phyloP scores from a whole-genome alignment of 2,113 vertebrate genomes.

The Kryptolebias marmoratus region DNA sequence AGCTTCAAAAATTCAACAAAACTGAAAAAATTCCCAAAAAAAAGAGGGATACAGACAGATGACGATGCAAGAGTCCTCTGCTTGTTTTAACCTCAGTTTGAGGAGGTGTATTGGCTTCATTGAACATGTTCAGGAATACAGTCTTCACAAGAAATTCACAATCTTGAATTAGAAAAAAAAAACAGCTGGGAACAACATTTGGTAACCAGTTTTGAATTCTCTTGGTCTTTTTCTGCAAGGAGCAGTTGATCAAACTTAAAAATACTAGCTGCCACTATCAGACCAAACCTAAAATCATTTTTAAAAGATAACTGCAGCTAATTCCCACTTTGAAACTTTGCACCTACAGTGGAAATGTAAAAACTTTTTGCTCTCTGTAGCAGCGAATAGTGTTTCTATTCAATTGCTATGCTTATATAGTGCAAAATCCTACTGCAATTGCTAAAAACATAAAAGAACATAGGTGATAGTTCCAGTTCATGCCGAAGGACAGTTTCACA shows the following conservation, averaged over 20 bases:
- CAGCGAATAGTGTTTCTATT: conserved; percentile 68
- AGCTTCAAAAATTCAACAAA: conserved; percentile 41
- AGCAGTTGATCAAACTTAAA: conserved; percentile 16
- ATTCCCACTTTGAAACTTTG: conserved; percentile 15
- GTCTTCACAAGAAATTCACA: conserved; percentile 26
- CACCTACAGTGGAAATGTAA: background rate
- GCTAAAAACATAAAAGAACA: conserved; percentile 59
- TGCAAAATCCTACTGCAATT: conserved; percentile 71
- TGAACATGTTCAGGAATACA: conserved; percentile 22
- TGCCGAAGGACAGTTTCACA: conserved; percentile 68
- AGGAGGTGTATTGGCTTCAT: conserved; percentile 21
- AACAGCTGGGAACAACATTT: conserved; percentile 30
- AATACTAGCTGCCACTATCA: conserved; percentile 40
- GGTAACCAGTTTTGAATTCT: conserved; percentile 8
- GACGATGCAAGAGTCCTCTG: conserved; percentile 31
- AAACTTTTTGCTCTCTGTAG: conserved; percentile 44
- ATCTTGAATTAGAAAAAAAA: conserved; percentile 21
- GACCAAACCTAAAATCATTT: conserved; percentile 6
- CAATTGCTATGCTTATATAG: conserved; percentile 64
- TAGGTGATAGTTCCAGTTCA: conserved; percentile 76
- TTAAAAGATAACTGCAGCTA: conserved; percentile 30
- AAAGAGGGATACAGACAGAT: conserved; percentile 18
- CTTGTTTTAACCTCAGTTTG: conserved; percentile 34
- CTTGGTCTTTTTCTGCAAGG: conserved; percentile 19
- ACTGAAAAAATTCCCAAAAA: conserved; percentile 15